Evolutionary conservation across 2,797 vertebrate genomes (phyloP), one percentile per base, ranked within the genome.

Genomic region (Alfaro cultratus): DNA sequence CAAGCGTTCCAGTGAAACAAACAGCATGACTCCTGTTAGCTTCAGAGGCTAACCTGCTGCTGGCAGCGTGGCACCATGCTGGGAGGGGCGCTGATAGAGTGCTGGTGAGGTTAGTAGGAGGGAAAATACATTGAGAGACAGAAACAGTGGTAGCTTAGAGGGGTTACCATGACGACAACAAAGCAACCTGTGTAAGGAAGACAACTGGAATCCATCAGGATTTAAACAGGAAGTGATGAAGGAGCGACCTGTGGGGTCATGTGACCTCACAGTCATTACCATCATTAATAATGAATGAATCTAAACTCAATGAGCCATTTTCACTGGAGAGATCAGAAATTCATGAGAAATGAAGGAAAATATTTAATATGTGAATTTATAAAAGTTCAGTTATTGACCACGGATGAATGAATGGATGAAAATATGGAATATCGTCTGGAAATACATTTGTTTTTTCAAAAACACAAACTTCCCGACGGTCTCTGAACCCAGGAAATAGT

Each of bases 141-240:
- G 83, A 43, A 29, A 43, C 3, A 78, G 80, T 72, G 82, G 88
- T 85, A 89, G 86, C 90, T 87, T 68, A 41, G 89, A 75, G 47
- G 79, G 74, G 90, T 93, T 91, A 47, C 91, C 88, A 88, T 86
- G 4, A 91, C 80, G 85, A 92, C 82, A 10, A 85, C 84, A 92
- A 86, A 90, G 87, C 88, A 87, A 90, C 86, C 89, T 75, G 77
- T 80, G 85, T 85, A 83, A 89, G 87, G 77, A 85, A 86, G 86
- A 93, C 90, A 87, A 90, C 23, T 2, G 86, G 83, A 85, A 86
- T 88, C 86, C 60, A 49, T 80, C 76, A n/a, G 57, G 86, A 89
- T 85, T 80, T 82, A 86, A 87, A 91, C 75, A 90, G 88, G 83
- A 84, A 77, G 11, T 10, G 74, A n/a, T 82, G 79, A 78, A 83